Evolutionary conservation across 2,113 vertebrate genomes (phyloP).

Genomic region (Pseudopipra pipra): DNA sequence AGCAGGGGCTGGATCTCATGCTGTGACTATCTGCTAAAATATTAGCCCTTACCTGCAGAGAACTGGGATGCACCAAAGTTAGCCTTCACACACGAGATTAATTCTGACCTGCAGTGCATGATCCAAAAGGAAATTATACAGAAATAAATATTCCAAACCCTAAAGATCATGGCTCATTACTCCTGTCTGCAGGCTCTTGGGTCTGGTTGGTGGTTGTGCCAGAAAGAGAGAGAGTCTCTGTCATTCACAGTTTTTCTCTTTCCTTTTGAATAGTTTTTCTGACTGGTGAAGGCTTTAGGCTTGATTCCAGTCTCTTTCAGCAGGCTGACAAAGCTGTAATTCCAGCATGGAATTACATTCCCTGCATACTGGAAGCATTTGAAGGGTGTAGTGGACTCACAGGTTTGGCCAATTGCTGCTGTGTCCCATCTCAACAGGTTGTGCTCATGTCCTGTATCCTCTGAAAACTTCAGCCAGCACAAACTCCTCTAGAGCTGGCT

Average conservation of each 20-base stretch:
- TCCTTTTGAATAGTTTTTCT: slow-evolving; percentile 12
- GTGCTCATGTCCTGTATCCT: neutral
- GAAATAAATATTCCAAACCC: neutral
- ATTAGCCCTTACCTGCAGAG: neutral
- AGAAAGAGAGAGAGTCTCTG: neutral
- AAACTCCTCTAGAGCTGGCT: neutral
- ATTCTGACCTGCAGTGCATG: neutral
- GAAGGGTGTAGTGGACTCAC: neutral
- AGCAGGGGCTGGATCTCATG: neutral
- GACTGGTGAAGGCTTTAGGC: neutral
- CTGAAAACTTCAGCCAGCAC: neutral
- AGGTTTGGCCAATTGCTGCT: neutral
- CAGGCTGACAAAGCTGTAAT: neutral
- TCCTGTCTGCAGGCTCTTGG: neutral
- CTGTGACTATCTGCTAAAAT: neutral
- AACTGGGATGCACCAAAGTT: neutral
- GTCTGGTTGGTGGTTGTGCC: neutral
- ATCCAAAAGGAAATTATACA: neutral
- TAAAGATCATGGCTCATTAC: neutral
- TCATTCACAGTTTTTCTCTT: slow-evolving; percentile 16
- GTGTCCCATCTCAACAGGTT: neutral
- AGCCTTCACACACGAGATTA: neutral
- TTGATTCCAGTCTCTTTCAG: neutral
- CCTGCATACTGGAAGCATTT: neutral
- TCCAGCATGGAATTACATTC: neutral